These are phyloP conservation scores for Cylloceria caligata DNA, from an alignment of 2,888 invertebrate species.

Conservation along the genomic window DNA sequence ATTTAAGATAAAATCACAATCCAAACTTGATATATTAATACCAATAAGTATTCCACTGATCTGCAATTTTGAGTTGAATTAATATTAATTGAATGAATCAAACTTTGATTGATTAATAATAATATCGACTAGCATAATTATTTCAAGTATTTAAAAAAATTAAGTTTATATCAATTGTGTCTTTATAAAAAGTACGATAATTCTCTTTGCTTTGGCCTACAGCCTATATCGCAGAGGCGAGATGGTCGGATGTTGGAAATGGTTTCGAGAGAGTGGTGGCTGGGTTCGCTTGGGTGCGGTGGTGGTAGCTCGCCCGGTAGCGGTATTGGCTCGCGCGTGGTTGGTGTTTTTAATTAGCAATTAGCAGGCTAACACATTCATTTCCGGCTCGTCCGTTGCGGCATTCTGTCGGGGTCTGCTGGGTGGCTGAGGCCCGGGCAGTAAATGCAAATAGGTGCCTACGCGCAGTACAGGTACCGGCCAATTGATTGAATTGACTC, in stretches of 20 bases:
- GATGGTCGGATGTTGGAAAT: conserved; percentile 21
- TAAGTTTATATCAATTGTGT: neutral
- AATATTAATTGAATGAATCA: too few species aligned
- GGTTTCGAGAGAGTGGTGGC: neutral
- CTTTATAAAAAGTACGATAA: neutral
- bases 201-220: neutral
- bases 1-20: too few species aligned
- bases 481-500: conserved; percentile 84
- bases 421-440: conserved; percentile 65
- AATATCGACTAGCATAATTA: neutral
- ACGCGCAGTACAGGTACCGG: conserved; percentile 73
- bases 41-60: too few species aligned
- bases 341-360: conserved; percentile 84
- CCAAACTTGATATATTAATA: too few species aligned
- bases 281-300: conserved; percentile 10
- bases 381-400: conserved; percentile 83
- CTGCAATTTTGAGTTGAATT: too few species aligned
- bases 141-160: neutral
- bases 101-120: neutral
- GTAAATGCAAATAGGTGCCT: conserved; percentile 82
- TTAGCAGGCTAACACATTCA: conserved; percentile 84
- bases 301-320: conserved; percentile 31
- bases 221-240: neutral
- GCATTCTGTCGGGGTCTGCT: conserved; percentile 76
- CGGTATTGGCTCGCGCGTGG: conserved; percentile 38